phyloP scores from a whole-genome alignment of 2,113 vertebrate genomes.

The Pachycephala philippinensis region DNA sequence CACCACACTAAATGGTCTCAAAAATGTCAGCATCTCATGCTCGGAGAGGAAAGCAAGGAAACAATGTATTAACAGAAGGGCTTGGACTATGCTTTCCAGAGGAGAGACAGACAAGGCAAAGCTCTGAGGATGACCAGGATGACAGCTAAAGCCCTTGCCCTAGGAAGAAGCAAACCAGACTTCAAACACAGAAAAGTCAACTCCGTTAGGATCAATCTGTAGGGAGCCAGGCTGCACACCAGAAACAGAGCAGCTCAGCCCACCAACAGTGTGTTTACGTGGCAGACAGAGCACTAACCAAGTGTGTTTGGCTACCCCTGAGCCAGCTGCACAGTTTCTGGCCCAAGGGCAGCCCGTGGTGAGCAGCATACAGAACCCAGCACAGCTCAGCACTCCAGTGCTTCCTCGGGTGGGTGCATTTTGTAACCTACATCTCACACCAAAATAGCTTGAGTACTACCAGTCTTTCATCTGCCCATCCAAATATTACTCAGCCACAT shows the following conservation, averaged over 20 bases:
- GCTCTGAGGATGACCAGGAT: not conserved
- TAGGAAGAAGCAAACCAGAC: not conserved
- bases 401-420: not conserved
- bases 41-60: not conserved
- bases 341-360: not conserved
- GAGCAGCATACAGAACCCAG: not conserved
- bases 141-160: not conserved
- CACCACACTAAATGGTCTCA: not conserved
- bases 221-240: not conserved
- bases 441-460: not conserved
- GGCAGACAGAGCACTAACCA: not conserved
- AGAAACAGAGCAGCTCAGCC: not conserved
- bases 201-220: not conserved
- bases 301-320: not conserved
- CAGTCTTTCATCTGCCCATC: not conserved
- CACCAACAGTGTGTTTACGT: not conserved
- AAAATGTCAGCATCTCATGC: not conserved
- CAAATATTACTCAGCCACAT: not conserved
- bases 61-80: fast-evolving
- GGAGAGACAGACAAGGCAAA: not conserved
- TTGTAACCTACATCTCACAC: not conserved
- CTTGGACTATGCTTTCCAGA: not conserved
- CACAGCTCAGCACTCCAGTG: not conserved
- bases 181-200: not conserved
- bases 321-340: not conserved